Base-by-base conservation (phyloP, 2,888 invertebrate genomes). In the Tinea trinotella region DNA sequence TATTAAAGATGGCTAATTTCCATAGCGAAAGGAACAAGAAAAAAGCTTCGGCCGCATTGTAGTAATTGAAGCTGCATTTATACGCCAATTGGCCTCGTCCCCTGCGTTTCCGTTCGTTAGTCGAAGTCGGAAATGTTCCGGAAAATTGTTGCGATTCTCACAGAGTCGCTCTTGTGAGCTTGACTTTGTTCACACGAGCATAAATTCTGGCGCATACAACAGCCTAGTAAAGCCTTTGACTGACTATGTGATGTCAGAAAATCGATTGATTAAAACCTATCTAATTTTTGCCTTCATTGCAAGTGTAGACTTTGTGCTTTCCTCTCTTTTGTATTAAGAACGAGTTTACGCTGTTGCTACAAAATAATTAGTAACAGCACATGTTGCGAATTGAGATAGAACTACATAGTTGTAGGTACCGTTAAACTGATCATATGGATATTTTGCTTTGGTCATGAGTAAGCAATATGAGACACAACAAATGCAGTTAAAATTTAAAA, bases 101-200 rank as follows among this genome's bases (percentile, higher is more conserved):
- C 75, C 73, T 72, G 78, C 76, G 77, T 73, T 79, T 77, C 79
- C 79, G 80, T 79, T 82, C 79, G 79, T 80, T 81, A 79, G 76
- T 71, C 66, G 63, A 67, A 68, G 68, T 35, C 74, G 76, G 79
- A 80, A 81, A 79, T 76, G 79, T 79, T 68, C 68, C 75, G 80
- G 78, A 77, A 80, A 81, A 82, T 81, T 78, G 78, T 79, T 74
- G 73, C 73, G 70, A 74, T 70, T 74, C 74, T 66, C 75, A 65
- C 71, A 70, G 66, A 66, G 68, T 67, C 53, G 53, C 54, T 24
- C 46, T 20, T 30, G 30, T 62, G 62, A 63, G 64, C 71, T 71
- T 36, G 52, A 34, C 52, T 50, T 24, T 50, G 50, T 50, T 50
- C 50, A 24, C 50, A 50, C 50, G 24, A 50, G 50, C 50, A 50